Base-by-base conservation (phyloP, 2,797 vertebrate species). In the Ispidina picta region DNA sequence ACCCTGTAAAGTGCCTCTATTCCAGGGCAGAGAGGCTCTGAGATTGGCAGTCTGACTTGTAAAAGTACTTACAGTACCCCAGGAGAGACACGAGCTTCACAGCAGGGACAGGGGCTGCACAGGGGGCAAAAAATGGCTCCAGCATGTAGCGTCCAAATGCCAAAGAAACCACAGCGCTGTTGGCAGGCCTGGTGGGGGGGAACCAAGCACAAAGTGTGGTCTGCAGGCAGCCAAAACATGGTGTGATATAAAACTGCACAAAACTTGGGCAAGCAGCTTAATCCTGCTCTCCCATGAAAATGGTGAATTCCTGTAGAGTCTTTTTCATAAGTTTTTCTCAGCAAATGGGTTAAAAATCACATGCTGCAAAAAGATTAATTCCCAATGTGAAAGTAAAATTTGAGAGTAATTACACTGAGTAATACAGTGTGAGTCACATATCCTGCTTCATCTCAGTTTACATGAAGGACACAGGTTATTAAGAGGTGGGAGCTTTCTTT, bases 141-240 rank as follows among this genome's bases (percentile, higher is more conserved):
- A 98, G 96, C 71, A 98, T 96, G 46, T 99, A 99, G 39, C 98
- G 98, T 6, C 98, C 98, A n/a, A 99, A 99, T 0, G 98, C 98
- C 94, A 99, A 83, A 25, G 98, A 95, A 49, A 98, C 97, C 49
- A 98, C 98, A 5, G 98, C 98, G 0, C 98, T 95, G 86, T 98
- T 98, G 39, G 98, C 97, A 23, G 98, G 98, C 92, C 98, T 99
- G 41, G 26, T 15, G 52, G 23, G 16, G 25, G 15, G 16, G 2
- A 81, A 93, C 2, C 8, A 0, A 69, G 49, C 26, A 93, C 58
- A 92, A 51, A 69, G 22, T 48, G 18, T 12, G 14, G 3, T 56
- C 63, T 70, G 41, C 2, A 2, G 20, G 49, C 3, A 1, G 56
- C 37, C 19, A 15, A 14, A 52, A 71, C 41, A 41, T 5, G 22